phyloP scores from a whole-genome alignment of 2,888 invertebrate species.

The Dicyrtomina minuta region DNA sequence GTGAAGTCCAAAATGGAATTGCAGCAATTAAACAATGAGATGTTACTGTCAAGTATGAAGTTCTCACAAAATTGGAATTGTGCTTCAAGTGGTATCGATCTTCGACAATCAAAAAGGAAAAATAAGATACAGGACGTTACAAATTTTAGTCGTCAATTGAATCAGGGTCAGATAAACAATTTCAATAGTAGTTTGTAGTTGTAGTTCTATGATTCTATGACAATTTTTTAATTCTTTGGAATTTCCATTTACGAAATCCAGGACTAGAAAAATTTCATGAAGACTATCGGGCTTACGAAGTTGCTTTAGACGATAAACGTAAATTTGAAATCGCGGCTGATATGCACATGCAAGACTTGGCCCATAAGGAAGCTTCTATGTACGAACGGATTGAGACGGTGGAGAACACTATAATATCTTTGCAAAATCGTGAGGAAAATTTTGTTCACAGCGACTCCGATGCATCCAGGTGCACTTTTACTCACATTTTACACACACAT shows the following conservation, averaged over 20 bases:
- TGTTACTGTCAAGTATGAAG: neutral
- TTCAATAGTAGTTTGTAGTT: no score
- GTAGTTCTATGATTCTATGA: no score
- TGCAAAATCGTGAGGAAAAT: no score
- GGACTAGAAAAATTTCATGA: slow-evolving; percentile 8
- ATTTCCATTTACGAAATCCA: neutral
- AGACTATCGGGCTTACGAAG: neutral
- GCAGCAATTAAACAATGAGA: neutral
- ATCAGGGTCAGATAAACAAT: no score
- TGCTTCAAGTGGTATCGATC: neutral
- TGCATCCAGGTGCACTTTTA: no score
- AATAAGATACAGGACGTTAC: no score
- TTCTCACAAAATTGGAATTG: neutral
- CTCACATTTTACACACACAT: no score
- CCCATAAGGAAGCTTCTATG: neutral
- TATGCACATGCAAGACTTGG: neutral
- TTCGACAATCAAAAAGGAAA: no score
- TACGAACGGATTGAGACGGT: neutral
- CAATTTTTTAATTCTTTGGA: no score
- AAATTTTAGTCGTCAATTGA: no score
- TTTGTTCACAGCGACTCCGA: no score
- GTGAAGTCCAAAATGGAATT: neutral
- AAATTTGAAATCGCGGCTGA: neutral
- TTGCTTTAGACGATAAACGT: slow-evolving; percentile 1
- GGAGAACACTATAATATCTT: no score